Conservation (phyloP, 2,888 invertebrate genomes). For the Tachystola acroxantha region DNA sequence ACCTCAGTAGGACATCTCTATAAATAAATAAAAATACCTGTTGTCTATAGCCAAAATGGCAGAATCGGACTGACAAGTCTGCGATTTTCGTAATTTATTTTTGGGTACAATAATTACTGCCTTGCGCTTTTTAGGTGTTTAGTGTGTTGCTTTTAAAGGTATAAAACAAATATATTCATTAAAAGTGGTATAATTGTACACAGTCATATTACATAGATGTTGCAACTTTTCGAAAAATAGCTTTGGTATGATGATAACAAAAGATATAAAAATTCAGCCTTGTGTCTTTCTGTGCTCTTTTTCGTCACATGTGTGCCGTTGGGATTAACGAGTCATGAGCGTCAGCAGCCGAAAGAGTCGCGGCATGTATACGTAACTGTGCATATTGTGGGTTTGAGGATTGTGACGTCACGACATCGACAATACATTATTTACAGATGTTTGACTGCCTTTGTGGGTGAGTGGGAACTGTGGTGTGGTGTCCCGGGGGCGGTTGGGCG, state of each 20-base stretch:
- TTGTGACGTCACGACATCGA: slow-evolving; percentile 73
- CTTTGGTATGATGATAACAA: slow-evolving; percentile 72
- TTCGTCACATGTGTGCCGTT: slow-evolving; percentile 53
- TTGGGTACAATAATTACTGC: slow-evolving; percentile 54
- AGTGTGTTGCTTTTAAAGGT: slow-evolving; percentile 30
- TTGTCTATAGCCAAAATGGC: slow-evolving; percentile 69
- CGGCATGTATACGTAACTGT: slow-evolving; percentile 61
- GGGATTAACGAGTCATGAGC: slow-evolving; percentile 53
- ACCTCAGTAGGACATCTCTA: too few relatives aligned
- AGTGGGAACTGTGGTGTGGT: slow-evolving; percentile 33
- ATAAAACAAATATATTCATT: slow-evolving; percentile 19
- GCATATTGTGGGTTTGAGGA: slow-evolving; percentile 60
- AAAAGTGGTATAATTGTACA: slow-evolving; percentile 22
- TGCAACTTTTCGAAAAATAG: slow-evolving; percentile 59
- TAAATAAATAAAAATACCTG: too few relatives aligned
- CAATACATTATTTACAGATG: slow-evolving; percentile 66
- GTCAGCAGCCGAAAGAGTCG: slow-evolving; percentile 34
- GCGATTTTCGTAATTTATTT: slow-evolving; percentile 71
- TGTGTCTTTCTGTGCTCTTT: slow-evolving; percentile 54
- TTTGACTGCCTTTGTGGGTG: slow-evolving; percentile 50
- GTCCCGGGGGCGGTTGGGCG: slow-evolving; percentile 50
- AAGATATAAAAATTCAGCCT: slow-evolving; percentile 71
- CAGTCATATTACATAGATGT: slow-evolving; percentile 32
- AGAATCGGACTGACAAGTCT: slow-evolving; percentile 69
- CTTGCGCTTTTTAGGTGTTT: slow-evolving; percentile 38